These are phyloP conservation scores for Tympanoctomys barrerae DNA, from an alignment of 2,797 vertebrate genomes.

Conservation along the genomic window DNA sequence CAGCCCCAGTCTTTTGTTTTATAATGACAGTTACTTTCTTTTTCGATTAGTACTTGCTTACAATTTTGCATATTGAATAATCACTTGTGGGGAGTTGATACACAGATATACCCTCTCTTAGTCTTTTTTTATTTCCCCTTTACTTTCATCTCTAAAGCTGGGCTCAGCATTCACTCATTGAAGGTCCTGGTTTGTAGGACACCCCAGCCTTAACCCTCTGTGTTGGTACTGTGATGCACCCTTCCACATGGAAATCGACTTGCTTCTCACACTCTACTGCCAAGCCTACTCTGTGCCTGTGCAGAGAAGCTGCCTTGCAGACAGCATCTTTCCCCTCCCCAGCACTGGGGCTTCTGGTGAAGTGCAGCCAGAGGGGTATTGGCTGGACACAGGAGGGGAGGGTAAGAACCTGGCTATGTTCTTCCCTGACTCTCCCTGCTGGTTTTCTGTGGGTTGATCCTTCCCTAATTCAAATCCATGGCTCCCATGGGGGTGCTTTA, in stretches of 20 bases:
- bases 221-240: background rate
- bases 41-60: background rate
- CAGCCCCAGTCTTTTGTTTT: background rate
- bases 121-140: background rate
- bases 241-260: background rate
- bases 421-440: background rate
- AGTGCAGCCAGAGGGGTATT: background rate
- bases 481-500: background rate
- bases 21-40: background rate
- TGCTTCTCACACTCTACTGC: background rate
- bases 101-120: background rate
- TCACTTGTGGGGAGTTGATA: background rate
- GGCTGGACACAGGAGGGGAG: background rate
- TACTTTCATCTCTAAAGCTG: background rate
- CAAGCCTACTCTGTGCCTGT: background rate
- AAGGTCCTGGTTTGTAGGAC: background rate
- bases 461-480: conserved; percentile 8
- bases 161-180: background rate
- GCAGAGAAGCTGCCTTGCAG: background rate
- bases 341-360: background rate
- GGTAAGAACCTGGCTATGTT: background rate
- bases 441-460: background rate
- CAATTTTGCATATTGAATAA: background rate
- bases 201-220: background rate
- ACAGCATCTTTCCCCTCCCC: background rate